phyloP scores from a whole-genome alignment of 2,888 invertebrate genomes.

The Coelopa pilipes region DNA sequence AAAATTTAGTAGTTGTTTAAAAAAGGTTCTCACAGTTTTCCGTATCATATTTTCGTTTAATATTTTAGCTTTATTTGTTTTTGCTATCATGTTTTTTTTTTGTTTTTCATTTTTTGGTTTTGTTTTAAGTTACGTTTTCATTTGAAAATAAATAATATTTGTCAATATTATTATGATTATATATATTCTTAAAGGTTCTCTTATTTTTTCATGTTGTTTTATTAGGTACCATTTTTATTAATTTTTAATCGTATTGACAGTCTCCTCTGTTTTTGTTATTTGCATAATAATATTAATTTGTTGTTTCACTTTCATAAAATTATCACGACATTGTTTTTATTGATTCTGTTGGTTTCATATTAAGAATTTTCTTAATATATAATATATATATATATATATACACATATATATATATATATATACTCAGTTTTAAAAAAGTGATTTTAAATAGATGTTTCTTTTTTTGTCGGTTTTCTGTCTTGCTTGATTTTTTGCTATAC shows the following conservation, averaged over 20 bases:
- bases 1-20: conserved; percentile 10
- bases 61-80: not conserved
- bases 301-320: conserved; percentile 37
- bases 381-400: not conserved
- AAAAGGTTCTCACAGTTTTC: conserved; percentile 5
- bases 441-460: not conserved
- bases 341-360: conserved; percentile 11
- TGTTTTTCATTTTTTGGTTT: conserved; percentile 4
- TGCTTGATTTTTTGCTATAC: conserved; percentile 5
- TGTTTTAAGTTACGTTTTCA: not conserved
- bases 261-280: conserved; percentile 47
- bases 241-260: conserved; percentile 47
- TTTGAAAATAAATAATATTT: conserved; percentile 34
- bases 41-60: conserved; percentile 1
- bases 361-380: conserved; percentile 11
- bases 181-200: conserved; percentile 28
- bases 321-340: conserved; percentile 32
- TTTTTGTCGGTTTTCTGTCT: conserved; percentile 9
- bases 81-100: not conserved
- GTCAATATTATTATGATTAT: conserved; percentile 21
- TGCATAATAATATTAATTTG: conserved; percentile 42
- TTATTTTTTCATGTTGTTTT: conserved; percentile 28
- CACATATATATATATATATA: not conserved
- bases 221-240: conserved; percentile 35
- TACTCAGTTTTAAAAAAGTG: no score